These are phyloP conservation scores for Ptilonorhynchus violaceus DNA, from an alignment of 2,113 vertebrate species.

Conservation along the genomic window DNA sequence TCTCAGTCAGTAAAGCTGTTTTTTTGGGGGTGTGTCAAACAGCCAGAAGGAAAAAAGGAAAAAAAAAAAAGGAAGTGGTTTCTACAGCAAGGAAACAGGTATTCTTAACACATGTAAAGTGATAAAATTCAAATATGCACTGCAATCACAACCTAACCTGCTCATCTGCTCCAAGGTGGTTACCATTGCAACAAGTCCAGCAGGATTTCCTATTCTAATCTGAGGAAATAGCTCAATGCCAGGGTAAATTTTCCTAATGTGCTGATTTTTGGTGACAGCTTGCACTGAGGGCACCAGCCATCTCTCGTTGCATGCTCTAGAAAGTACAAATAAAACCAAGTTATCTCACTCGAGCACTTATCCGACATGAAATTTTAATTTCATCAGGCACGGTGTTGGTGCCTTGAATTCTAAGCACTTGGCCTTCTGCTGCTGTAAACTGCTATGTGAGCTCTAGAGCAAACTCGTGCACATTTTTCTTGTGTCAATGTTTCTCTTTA, in stretches of 20 bases:
- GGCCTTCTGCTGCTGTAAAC: background rate
- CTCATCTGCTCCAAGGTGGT: background rate
- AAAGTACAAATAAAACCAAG: slow-evolving; percentile 11
- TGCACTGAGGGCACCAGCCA: background rate
- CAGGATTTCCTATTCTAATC: background rate
- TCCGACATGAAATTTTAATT: slow-evolving; percentile 12
- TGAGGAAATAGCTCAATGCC: background rate
- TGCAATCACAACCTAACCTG: background rate
- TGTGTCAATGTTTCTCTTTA: background rate
- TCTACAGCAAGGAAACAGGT: background rate
- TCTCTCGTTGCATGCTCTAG: background rate
- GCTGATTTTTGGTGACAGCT: background rate
- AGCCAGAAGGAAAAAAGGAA: background rate
- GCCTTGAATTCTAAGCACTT: slow-evolving; percentile 18
- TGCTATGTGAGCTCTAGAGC: background rate
- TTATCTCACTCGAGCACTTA: slow-evolving; percentile 9
- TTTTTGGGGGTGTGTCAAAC: background rate
- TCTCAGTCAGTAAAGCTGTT: background rate
- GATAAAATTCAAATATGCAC: background rate
- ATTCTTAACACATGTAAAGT: background rate
- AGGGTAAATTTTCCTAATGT: background rate
- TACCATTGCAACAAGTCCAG: background rate
- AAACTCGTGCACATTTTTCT: background rate
- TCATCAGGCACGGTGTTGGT: background rate
- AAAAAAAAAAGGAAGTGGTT: background rate